Base-by-base conservation (phyloP, 2,113 vertebrate species). In the Hirundichthys speculiger region DNA sequence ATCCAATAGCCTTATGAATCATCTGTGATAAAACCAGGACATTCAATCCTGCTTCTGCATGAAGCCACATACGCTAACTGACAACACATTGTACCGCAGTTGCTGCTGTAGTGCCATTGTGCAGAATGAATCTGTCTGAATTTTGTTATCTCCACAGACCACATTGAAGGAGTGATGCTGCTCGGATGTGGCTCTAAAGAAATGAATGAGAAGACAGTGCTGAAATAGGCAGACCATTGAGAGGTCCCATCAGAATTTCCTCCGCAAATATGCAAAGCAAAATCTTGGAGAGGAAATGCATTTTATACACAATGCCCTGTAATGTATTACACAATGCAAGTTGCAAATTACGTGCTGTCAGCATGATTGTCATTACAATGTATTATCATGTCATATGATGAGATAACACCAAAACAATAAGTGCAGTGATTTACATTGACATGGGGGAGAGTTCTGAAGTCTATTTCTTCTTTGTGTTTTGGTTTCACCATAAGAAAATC, bases 1-100 rank as follows among this genome's bases (percentile, higher is more conserved):
- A 79, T 86, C 83, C 79, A 83, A 71, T 69, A 69, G 75, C 71
- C 56, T 84, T 85, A 84, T 83, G 86, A 89, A 82, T 89, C 81
- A 86, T 79, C 50, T 64, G 63, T 13, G 72, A 86, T 84, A 81
- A 83, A 75, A 25, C 27, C 63, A 76, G 66, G 73, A 80, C 79
- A 86, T 87, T 84, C 66, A 82, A 87, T 83, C 72, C 80, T 25
- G 54, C 65, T 11, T 42, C 72, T 48, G 49, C 59, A 65, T 5
- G 3, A 56, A 49, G 69, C 76, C 56, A 46, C 65, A 39, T 60
- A 56, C 50, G 41, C 71, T 56, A 69, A 67, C 66, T 65, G 83
- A 76, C 80, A 69, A 52, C 45, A 41, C 54, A 71, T 61, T 46
- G 64, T 39, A 54, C 61, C 43, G 55, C 52, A 75, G 70, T 30